Evolutionary conservation across 2,888 invertebrate species (phyloP), one percentile per base, ranked within the genome.

Genomic region (Temnothorax unifasciatus): DNA sequence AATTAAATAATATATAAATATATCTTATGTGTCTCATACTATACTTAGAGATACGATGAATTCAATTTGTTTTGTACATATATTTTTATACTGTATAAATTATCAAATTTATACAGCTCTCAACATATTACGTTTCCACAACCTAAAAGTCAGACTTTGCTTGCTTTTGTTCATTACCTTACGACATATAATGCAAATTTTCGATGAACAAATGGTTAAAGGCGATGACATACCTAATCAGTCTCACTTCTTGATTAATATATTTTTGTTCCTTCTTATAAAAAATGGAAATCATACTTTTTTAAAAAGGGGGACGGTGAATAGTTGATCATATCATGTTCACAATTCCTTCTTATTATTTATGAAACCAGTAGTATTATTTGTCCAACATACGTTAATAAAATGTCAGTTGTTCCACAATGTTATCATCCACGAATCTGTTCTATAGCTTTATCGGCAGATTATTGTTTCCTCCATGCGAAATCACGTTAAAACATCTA

Each of bases 401-500:
- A 83, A 79, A 54, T 63, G 47, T 79, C 6, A 13, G 15, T 61
- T 69, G 61, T 63, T 83, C 77, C 71, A 50, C 34, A 44, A 41
- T 29, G 50, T 61, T 54, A 75, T 61, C 64, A 50, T 84, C 73
- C 64, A 69, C 4, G 25, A 75, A 47, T 63, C n/a, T 66, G 63
- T 59, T 74, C 25, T 63, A 68, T 25, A 41, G 54, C n/a, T 83
- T 73, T 82, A 63, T 34, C n/a, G 21, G 52, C 63, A 50, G 71
- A 68, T 41, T 84, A 83, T 54, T 82, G 54, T 83, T 87, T 41
- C 61, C 63, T 74, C 34, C 64, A 44, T 52, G 63, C 34, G 64
- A 74, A 69, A 50, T 87, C 82, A 52, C n/a, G 57, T 84, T 86
- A 86, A 73, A 75, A 69, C 64, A 81, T 86, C 83, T 83, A 88